phyloP scores from a whole-genome alignment of 2,797 vertebrate genomes.

The Poecilia picta region DNA sequence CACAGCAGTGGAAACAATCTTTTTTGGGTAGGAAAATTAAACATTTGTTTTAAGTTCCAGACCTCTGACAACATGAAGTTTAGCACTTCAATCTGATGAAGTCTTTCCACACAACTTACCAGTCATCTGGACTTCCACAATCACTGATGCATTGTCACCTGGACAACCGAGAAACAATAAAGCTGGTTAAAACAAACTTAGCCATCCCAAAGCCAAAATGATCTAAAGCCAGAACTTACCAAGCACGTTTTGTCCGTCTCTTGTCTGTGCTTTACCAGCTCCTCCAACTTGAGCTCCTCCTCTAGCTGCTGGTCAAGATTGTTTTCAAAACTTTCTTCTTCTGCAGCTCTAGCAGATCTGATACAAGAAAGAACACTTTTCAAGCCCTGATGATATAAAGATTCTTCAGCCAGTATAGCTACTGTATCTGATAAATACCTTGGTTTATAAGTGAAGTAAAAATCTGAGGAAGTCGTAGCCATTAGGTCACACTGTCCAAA shows the following conservation, averaged over 20 bases:
- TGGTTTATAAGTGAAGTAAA: constrained; percentile 87
- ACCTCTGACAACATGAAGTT: background rate
- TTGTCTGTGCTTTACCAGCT: constrained; percentile 90
- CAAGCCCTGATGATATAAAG: background rate
- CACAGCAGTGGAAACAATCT: background rate
- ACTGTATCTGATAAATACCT: constrained; percentile 70
- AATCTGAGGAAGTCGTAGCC: constrained; percentile 86
- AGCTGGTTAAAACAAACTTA: constrained; percentile 26
- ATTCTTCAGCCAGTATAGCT: background rate
- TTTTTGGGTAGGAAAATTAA: background rate
- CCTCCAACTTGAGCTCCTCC: constrained; percentile 89
- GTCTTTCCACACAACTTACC: constrained; percentile 79
- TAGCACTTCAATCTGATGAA: background rate
- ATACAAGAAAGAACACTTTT: background rate
- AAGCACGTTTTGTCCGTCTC: constrained; percentile 89
- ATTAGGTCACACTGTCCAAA: constrained; percentile 87
- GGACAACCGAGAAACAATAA: constrained; percentile 48
- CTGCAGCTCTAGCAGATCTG: constrained; percentile 73
- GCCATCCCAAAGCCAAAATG: constrained; percentile 17
- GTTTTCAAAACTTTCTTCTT: constrained; percentile 88
- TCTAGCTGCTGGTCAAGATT: constrained; percentile 92
- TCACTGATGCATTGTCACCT: constrained; percentile 97
- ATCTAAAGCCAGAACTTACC: constrained; percentile 75
- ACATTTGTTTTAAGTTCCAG: background rate
- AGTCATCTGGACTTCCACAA: constrained; percentile 79